Base-by-base conservation (phyloP, 2,113 vertebrate species). In the Malurus melanocephalus region DNA sequence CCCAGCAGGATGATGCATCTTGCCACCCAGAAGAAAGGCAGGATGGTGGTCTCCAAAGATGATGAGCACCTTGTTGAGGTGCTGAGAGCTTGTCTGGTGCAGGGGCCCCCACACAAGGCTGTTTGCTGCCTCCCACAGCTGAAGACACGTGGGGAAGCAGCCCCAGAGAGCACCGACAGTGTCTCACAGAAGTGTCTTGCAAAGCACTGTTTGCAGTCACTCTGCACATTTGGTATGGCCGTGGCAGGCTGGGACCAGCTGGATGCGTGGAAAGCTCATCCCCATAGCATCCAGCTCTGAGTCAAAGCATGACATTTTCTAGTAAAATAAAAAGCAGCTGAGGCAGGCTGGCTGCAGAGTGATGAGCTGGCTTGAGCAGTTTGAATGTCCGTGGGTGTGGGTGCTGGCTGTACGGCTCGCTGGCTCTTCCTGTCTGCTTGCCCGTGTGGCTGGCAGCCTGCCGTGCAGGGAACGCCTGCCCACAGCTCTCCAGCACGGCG, bases 251-350 rank as follows among this genome's bases (percentile, higher is more conserved):
- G 84, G 72, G 71, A 91, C 77, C 66, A 88, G 75, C 81, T 92
- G 75, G 73, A 71, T 73, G 67, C 0, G 4, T 52, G 46, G 74
- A 89, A 93, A 89, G 38, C 84, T 87, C 65, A 45, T 83, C 76
- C 61, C 80, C 68, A n/a, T 3, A 64, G 68, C 87, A 85, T 80
- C 75, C 85, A 89, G 75, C 69, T 93, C 82, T 75, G 93, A 92
- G 69, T 83, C 87, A 91, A 92, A 86, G 91, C 61, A 10, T 81
- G 74, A 90, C 77, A 92, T 94, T 94, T 92, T 69, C 83, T 78
- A 65, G 67, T 28, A 69, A 92, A 95, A 94, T 88, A 86, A 88
- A 75, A 91, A 95, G 90, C 94, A 93, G 92, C 86, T 91, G 90
- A 92, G 55, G 90, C 77, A 65, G 80, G 80, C 83, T 89, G 80